These are phyloP conservation scores for Xerus rutilus DNA, from an alignment of 2,797 vertebrate species.

Conservation along the genomic window DNA sequence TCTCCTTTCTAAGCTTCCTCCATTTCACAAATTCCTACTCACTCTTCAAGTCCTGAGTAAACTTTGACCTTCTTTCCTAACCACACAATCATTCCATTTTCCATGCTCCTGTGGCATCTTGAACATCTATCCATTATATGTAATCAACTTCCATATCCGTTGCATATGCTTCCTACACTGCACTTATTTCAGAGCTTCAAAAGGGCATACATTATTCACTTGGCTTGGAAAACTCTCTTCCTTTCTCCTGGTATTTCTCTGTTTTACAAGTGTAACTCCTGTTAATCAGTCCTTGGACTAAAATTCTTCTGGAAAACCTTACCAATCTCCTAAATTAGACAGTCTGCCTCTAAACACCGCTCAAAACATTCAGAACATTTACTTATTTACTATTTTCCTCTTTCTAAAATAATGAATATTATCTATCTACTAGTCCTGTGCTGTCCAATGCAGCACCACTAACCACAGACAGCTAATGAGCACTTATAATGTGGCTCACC, in stretches of 20 bases:
- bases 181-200: not conserved
- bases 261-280: not conserved
- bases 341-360: not conserved
- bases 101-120: not conserved
- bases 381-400: constrained; percentile 37
- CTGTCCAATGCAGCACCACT: not conserved
- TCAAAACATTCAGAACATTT: not conserved
- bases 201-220: not conserved
- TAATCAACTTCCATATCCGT: not conserved
- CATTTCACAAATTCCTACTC: not conserved
- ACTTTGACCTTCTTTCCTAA: not conserved
- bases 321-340: not conserved
- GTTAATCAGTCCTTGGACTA: not conserved
- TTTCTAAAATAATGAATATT: not conserved
- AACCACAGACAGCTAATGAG: not conserved
- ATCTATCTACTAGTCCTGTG: not conserved
- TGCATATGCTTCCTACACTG: not conserved
- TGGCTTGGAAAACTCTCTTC: not conserved
- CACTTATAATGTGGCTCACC: not conserved
- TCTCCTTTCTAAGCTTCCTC: not conserved
- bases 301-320: constrained; percentile 5
- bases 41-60: not conserved
- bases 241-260: constrained; percentile 7
- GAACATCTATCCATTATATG: not conserved
- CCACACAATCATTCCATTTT: not conserved